A percentile compares a stretch with the other conserved stretches of the same genome.
Conservation (phyloP, 2,797 vertebrate species). For the Agapornis canus region DNA sequence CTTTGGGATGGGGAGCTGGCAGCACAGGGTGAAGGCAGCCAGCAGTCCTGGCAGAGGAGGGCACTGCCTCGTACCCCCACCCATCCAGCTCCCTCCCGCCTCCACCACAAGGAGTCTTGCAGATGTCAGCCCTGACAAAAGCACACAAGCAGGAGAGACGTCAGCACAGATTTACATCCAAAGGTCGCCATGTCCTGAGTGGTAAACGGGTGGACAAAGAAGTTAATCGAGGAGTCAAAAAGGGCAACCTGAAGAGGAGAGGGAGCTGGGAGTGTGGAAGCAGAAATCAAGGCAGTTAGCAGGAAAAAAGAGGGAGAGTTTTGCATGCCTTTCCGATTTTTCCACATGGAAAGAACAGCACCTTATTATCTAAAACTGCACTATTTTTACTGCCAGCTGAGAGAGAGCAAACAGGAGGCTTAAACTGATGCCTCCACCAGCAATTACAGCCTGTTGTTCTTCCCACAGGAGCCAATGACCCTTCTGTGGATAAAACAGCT, state of each 20-base stretch:
- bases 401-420: neutral
- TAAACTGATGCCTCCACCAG: neutral
- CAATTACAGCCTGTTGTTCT: neutral
- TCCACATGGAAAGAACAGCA: conserved; percentile 15
- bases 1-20: rapidly evolving
- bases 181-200: conserved; percentile 53
- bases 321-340: conserved; percentile 19
- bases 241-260: conserved; percentile 55
- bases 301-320: conserved; percentile 18
- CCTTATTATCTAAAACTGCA: neutral
- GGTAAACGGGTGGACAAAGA: conserved; percentile 66
- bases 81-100: neutral
- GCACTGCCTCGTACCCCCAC: neutral
- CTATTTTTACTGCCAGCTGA: conserved; percentile 34
- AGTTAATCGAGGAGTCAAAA: conserved; percentile 64
- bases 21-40: neutral
- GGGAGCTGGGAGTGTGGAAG: conserved; percentile 50
- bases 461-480: neutral
- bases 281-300: conserved; percentile 47
- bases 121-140: conserved; percentile 20
- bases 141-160: neutral
- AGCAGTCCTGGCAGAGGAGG: neutral
- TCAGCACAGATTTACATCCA: conserved; percentile 45
- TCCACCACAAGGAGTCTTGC: neutral
- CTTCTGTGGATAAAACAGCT: neutral